Base-by-base conservation (phyloP, 1,140 invertebrate species). In the Nephila pilipes region DNA sequence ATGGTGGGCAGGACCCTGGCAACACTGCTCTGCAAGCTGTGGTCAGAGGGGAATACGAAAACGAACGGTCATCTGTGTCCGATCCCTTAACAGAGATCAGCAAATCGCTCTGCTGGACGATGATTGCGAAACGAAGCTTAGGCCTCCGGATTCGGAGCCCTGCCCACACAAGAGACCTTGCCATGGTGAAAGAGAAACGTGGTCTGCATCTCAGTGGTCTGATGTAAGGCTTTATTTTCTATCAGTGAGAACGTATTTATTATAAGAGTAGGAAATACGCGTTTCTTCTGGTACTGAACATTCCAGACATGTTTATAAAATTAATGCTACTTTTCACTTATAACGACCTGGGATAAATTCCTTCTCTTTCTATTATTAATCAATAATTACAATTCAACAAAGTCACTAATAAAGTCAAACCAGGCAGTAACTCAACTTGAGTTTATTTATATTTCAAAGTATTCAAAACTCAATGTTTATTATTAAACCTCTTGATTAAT, bases 1-100 rank as follows among this genome's bases (percentile, higher is more conserved):
- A 94, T 98, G 97, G 97, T 97, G 97, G 97, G 95, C 97, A 6
- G 97, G 97, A 1, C 97, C 97, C 0, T 98, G 98, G 98, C 97
- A 98, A 94, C 96, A 97, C 93, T 98, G 98, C 94, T 97, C 97
- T 2, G 96, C 97, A 0, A 97, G 97, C 1, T 98, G 97, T 94
- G 97, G 97, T 8, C 95, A 95, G 0, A 95, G 96, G 1, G 96
- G 96, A 18, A 95, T 96, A 25, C 96, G 97, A 57, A 96, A 97
- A 12, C 95, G 97, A 54, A 97, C 97, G 22, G 97, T 98, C 1
- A 97, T 98, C 95, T 98, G 97, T 94, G 96, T 97, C 2, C 94
- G 94, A 2, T 95, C 95, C 16, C 95, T 96, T 5, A 96, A 96
- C 29, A 96, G 96, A 92, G 97, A 96, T 46, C 96, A 97, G 87